phyloP scores from a whole-genome alignment of 2,888 invertebrate species.

The Julus scanicus region DNA sequence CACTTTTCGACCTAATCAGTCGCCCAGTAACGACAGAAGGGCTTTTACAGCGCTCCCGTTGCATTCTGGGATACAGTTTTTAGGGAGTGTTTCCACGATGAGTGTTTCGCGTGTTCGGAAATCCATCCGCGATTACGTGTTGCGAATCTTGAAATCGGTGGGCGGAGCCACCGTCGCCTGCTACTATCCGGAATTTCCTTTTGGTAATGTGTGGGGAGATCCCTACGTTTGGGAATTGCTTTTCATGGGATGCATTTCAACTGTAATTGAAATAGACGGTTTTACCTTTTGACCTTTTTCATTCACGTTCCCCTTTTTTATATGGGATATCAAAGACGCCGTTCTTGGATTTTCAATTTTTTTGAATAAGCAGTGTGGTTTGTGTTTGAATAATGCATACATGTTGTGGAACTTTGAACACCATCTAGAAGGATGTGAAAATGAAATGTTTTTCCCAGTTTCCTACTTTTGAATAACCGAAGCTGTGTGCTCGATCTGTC shows the following conservation, averaged over 20 bases:
- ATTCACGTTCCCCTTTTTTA: not conserved
- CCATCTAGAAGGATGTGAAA: no score
- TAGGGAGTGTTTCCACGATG: not conserved
- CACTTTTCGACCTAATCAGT: constrained; percentile 25
- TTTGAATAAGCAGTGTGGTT: no score
- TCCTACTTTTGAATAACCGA: no score
- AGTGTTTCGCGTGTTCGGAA: not conserved
- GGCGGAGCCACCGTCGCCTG: not conserved
- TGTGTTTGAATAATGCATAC: no score
- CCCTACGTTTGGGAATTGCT: not conserved
- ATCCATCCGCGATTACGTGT: constrained; percentile 13
- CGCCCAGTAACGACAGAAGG: not conserved
- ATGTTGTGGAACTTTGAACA: no score
- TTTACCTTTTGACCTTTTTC: not conserved
- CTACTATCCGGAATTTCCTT: not conserved
- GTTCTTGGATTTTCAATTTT: no score
- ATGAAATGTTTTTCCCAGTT: no score
- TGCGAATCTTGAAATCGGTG: not conserved
- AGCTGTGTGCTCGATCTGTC: no score
- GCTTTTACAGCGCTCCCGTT: not conserved
- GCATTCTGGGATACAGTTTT: not conserved
- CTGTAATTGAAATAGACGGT: not conserved
- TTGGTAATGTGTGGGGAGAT: not conserved
- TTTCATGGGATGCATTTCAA: not conserved
- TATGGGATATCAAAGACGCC: not conserved